Base-by-base conservation (phyloP, 2,888 invertebrate species). In the Pachydiplax longipennis region DNA sequence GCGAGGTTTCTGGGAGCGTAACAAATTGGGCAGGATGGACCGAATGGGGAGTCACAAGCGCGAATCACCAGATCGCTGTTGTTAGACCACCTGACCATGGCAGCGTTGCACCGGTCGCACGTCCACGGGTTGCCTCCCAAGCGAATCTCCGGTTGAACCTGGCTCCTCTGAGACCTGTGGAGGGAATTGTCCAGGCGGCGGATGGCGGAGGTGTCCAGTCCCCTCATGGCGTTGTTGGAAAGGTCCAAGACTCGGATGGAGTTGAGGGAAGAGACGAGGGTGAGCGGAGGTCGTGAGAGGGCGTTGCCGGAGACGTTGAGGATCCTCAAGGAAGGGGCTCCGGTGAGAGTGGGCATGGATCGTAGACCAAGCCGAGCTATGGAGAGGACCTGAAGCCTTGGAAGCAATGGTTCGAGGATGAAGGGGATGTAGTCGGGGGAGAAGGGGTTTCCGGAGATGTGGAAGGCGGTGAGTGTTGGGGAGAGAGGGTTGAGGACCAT, bases 221-320 rank as follows among this genome's bases (percentile, higher is more conserved):
- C 96, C 92, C 95, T 95, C 92, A 97, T 94, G 93, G 95, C 95
- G 94, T 98, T 98, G 92, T 96, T 94, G n/a, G 97, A 97, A 92
- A 97, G 94, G 94, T 97, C 97, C 92, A 97, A 94, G 92, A 95
- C 95, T 93, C 96, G 94, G 87, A 96, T 93, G 95, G 92, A 91
- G 18, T 94, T 95, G 0, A 96, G 95, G 91, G 95, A 95, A 2
- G 94, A 94, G 0, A 97, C 93, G 83, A 95, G 93, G 92, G 95
- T 95, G 58, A 94, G 94, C 15, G 95, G 95, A 92, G 97, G 94
- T 90, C 94, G 94, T 0, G 94, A 94, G 91, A 97, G 94, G 93
- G 96, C 95, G 94, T 97, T 97, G 93, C 96, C 95, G 58, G 97
- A 97, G 92, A 97, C 94, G 94, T 97, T 97, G 92, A 97, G 94